Conservation (phyloP, 2,797 vertebrate genomes). For the Echiichthys vipera region DNA sequence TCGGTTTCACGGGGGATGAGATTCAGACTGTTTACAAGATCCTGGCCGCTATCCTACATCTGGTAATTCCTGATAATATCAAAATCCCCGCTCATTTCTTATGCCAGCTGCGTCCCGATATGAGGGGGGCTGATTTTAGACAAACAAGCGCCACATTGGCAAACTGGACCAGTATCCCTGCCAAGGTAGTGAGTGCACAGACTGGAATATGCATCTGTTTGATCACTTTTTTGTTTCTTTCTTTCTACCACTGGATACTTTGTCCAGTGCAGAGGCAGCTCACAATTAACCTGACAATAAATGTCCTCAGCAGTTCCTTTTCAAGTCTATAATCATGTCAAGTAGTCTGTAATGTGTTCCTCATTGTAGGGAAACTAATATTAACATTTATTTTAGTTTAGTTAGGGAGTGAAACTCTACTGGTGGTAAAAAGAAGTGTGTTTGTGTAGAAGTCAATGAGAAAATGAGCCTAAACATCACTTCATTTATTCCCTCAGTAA, state of each 20-base stretch:
- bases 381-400: too few species aligned
- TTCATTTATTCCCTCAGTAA: too few species aligned
- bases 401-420: too few species aligned
- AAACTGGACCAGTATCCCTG: background rate
- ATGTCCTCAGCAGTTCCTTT: background rate
- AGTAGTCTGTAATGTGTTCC: background rate
- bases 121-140: background rate
- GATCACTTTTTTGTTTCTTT: background rate
- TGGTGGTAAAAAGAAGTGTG: too few species aligned
- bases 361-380: too few species aligned
- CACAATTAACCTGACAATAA: too few species aligned
- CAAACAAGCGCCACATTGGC: background rate
- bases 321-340: background rate
- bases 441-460: too few species aligned
- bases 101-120: constrained; percentile 3
- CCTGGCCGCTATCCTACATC: constrained; percentile 93
- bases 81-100: background rate
- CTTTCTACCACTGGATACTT: background rate
- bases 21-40: constrained; percentile 96
- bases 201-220: background rate
- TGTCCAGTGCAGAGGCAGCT: background rate
- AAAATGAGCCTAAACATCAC: too few species aligned
- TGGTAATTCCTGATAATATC: constrained; percentile 83
- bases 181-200: background rate
- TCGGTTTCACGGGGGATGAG: constrained; percentile 96